Evolutionary conservation across 2,113 vertebrate species (phyloP).

Genomic region (Riparia riparia): DNA sequence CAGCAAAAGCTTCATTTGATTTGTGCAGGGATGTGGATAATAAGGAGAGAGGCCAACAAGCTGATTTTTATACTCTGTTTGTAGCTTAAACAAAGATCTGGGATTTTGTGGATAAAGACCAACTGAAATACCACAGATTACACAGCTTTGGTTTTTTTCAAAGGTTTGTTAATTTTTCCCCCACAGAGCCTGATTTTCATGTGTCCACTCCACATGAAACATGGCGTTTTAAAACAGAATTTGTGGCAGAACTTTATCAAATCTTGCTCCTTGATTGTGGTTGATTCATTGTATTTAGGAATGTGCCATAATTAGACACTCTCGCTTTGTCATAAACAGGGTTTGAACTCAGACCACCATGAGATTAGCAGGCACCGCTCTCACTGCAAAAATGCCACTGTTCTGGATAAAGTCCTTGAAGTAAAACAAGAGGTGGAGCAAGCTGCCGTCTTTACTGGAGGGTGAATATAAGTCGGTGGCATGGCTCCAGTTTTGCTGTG

Average conservation of each 20-base stretch:
- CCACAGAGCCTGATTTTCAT: not conserved
- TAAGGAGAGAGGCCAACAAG: conserved; percentile 72
- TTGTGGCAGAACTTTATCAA: conserved; percentile 28
- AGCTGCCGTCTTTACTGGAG: not conserved
- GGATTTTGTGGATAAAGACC: conserved; percentile 80
- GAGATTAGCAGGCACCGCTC: not conserved
- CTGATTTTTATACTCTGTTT: conserved; percentile 78
- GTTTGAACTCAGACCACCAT: not conserved
- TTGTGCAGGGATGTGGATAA: conserved; percentile 78
- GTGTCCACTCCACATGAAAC: conserved; percentile 51
- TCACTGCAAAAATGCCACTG: not conserved
- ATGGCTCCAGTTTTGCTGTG: conserved; percentile 8
- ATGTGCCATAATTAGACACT: not conserved
- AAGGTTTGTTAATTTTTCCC: conserved; percentile 75
- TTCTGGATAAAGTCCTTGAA: conserved; percentile 14
- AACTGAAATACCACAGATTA: conserved; percentile 80
- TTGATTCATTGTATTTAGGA: not conserved
- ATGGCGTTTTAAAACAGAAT: conserved; percentile 40
- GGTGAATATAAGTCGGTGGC: not conserved
- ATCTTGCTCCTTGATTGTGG: not conserved
- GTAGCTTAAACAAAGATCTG: conserved; percentile 82
- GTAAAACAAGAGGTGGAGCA: not conserved
- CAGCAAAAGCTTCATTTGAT: conserved; percentile 78
- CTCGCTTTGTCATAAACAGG: not conserved
- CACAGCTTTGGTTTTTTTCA: conserved; percentile 68